These are phyloP conservation scores for Dryoscopus gambensis DNA, from an alignment of 2,113 vertebrate species.

Conservation along the genomic window DNA sequence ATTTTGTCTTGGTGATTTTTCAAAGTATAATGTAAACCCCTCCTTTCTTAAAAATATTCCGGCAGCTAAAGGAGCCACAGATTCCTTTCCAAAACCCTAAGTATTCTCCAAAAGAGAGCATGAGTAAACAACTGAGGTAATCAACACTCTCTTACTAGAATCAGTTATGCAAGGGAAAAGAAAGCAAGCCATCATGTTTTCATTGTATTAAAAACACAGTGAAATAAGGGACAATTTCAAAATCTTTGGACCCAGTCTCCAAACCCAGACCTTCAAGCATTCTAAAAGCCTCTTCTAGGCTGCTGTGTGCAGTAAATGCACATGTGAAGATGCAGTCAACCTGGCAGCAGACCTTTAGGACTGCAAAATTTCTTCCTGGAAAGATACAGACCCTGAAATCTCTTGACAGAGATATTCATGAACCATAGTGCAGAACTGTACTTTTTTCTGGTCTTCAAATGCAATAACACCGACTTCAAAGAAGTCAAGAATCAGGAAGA, in stretches of 20 bases:
- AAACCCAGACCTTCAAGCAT: not conserved
- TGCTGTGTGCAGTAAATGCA: not conserved
- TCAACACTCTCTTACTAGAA: not conserved
- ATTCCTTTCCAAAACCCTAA: not conserved
- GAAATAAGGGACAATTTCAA: not conserved
- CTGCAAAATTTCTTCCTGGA: not conserved
- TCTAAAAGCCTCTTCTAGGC: not conserved
- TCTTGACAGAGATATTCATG: not conserved
- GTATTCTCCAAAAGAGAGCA: not conserved
- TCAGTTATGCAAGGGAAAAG: not conserved
- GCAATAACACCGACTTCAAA: not conserved
- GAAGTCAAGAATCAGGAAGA: not conserved
- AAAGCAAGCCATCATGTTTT: fast-evolving
- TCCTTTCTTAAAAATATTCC: not conserved
- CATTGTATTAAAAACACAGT: not conserved
- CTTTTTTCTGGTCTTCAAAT: not conserved
- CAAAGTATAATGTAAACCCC: not conserved
- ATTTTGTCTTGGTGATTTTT: not conserved
- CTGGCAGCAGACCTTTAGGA: not conserved
- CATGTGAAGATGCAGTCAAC: not conserved
- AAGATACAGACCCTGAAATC: not conserved
- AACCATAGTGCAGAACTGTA: not conserved
- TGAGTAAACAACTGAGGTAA: not conserved
- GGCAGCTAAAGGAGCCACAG: not conserved
- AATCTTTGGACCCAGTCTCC: not conserved